Evolutionary conservation across 2,888 invertebrate species (phyloP), one percentile per base, ranked within the genome.

Genomic region (Chrysolina haemoptera): DNA sequence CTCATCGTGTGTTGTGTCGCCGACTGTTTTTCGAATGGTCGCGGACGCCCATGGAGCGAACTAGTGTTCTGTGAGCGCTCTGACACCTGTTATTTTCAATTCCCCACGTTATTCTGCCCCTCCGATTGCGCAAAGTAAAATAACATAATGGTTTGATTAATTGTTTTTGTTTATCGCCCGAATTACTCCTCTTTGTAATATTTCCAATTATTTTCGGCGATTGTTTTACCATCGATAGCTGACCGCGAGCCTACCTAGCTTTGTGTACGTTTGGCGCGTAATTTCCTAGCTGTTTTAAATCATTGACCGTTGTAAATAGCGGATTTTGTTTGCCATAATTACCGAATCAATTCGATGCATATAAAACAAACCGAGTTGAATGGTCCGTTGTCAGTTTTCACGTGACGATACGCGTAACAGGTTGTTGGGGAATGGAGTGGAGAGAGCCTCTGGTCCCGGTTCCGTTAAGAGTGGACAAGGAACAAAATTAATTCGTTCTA

Each of bases 41-140:
- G 0, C 82, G 83, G 81, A 82, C 82, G 81, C 81, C 82, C 80
- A 35, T 35, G 35, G 80, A 79, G 82, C 75, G 78, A 82, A 80
- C 79, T 76, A 74, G 77, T 76, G 76, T 78, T 74, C 62, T 81
- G 75, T 81, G 79, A 76, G 72, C 78, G 80, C 80, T 74, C 82
- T 83, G 86, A 86, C 87, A 86, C 86, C 86, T 87, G 87, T 87
- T 87, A 87, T 87, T 87, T 87, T 86, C 87, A 87, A 87, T 87
- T 86, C 86, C 84, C 85, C 82, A 78, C 82, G 83, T 84, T 86
- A 84, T 86, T 86, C 85, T 83, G 82, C 82, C 82, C 82, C 82
- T 81, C 82, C 82, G 84, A 85, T 86, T 86, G 85, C 83, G 85
- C 84, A 84, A 84, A 83, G 84, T 82, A 81, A 85, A 86, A 87